A percentile compares a stretch with the other conserved stretches of the same genome.
These are phyloP conservation scores for Drosophila colorata DNA, from an alignment of 2,888 invertebrate genomes.

Conservation along the genomic window DNA sequence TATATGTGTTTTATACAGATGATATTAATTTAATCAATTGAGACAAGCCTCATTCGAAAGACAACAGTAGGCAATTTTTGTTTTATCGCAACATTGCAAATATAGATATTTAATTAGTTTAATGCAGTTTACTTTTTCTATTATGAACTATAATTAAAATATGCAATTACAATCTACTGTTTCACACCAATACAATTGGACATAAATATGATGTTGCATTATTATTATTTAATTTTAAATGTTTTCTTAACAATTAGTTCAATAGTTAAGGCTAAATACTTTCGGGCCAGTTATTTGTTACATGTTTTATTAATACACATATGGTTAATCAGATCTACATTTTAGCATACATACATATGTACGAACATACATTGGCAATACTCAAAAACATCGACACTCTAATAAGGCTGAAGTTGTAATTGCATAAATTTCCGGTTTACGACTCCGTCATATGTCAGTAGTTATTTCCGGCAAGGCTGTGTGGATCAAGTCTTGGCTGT, in stretches of 20 bases:
- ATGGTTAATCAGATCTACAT: conserved; percentile 27
- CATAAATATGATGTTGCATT: conserved; percentile 19
- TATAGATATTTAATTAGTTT: conserved; percentile 10
- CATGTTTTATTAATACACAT: conserved; percentile 37
- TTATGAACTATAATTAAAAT: conserved; percentile 25
- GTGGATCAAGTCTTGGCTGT: conserved; percentile 13
- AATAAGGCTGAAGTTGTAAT: conserved; percentile 1
- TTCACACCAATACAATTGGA: conserved; percentile 25
- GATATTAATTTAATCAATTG: conserved; percentile 3
- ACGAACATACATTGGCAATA: conserved; percentile 22
- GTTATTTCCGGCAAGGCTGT: conserved; percentile 1
- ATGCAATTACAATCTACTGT: conserved; percentile 26
- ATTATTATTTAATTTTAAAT: conserved; percentile 13
- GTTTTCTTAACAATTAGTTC: conserved; percentile 45
- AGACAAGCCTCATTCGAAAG: conserved; percentile 4
- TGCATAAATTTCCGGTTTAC: neutral
- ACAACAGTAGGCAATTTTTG: conserved; percentile 1
- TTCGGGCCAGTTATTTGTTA: conserved; percentile 39
- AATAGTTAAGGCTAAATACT: conserved; percentile 41
- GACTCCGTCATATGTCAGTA: neutral
- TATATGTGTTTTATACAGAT: conserved; percentile 8
- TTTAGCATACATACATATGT: conserved; percentile 26
- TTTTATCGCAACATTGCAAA: neutral
- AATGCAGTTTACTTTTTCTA: conserved; percentile 11
- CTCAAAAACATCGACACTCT: conserved; percentile 9